Conservation (phyloP, 2,797 vertebrate species). For the Anguilla megastoma region DNA sequence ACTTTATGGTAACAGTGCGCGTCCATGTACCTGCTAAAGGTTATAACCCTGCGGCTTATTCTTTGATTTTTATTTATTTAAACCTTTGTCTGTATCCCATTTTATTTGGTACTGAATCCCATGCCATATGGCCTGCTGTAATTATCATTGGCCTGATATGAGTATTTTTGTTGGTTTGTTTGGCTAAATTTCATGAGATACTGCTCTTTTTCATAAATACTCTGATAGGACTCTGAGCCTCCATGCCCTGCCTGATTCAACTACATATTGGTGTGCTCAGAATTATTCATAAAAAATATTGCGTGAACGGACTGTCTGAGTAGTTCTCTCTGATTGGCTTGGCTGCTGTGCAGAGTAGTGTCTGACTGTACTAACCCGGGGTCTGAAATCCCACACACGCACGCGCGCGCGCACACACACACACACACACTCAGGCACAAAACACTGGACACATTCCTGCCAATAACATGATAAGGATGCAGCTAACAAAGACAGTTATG, state of each 20-base stretch:
- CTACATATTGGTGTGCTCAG: constrained; percentile 36
- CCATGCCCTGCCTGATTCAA: constrained; percentile 43
- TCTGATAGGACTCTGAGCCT: constrained; percentile 25
- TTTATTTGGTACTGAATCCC: not conserved
- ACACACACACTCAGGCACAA: not conserved
- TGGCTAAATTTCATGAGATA: constrained; percentile 43
- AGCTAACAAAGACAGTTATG: constrained; percentile 16
- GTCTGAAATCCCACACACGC: constrained; percentile 2
- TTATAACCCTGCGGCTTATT: constrained; percentile 20
- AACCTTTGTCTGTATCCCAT: too few species aligned
- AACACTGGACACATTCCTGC: constrained; percentile 6
- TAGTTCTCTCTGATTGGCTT: constrained; percentile 35
- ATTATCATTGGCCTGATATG: constrained; percentile 22
- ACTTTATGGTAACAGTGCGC: constrained; percentile 38
- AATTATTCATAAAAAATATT: constrained; percentile 54
- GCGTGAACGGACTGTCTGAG: constrained; percentile 41
- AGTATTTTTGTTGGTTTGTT: constrained; percentile 26
- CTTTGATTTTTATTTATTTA: constrained; percentile 34
- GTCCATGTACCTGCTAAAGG: constrained; percentile 29
- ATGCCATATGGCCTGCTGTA: not conserved
- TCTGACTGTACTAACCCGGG: not conserved
- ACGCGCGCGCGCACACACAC: not conserved
- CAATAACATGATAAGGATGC: not conserved
- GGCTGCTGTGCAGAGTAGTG: constrained; percentile 16
- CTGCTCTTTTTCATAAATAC: constrained; percentile 1